phyloP scores from a whole-genome alignment of 2,888 invertebrate species.

The Amblyteles armatorius region DNA sequence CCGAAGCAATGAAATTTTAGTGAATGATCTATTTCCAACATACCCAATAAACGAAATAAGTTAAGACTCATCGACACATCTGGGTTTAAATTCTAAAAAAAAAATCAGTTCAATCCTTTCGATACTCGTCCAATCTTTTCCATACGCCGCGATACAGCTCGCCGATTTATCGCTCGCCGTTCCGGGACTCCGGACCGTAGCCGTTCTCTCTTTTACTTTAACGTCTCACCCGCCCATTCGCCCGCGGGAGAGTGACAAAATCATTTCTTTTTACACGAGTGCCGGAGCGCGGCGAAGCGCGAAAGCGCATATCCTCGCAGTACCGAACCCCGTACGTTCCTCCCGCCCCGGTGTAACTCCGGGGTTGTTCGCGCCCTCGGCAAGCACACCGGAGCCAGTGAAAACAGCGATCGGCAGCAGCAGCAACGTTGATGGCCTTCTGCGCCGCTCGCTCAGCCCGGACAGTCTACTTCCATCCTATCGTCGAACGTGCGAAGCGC shows the following conservation, averaged over 20 bases:
- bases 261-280: slow-evolving; percentile 21
- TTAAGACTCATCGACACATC: too few relatives aligned
- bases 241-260: slow-evolving; percentile 6
- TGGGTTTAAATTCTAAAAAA: too few relatives aligned
- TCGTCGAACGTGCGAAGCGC: slow-evolving; percentile 50
- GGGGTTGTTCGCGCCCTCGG: slow-evolving; percentile 6
- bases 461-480: slow-evolving; percentile 32
- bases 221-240: background rate
- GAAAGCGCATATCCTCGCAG: too few relatives aligned
- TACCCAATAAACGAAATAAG: too few relatives aligned
- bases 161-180: too few relatives aligned
- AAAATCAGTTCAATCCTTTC: too few relatives aligned
- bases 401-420: background rate
- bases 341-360: background rate
- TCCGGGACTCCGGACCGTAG: too few relatives aligned
- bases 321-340: background rate
- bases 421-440: slow-evolving; percentile 35
- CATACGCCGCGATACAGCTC: too few relatives aligned
- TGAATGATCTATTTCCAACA: too few relatives aligned
- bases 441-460: slow-evolving; percentile 23
- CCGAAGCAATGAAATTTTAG: too few relatives aligned
- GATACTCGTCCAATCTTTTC: too few relatives aligned
- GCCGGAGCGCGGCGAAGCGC: background rate
- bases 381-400: background rate
- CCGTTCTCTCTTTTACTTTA: background rate